Evolutionary conservation across 2,113 vertebrate genomes (phyloP).

Genomic region (Leptobrachium leishanense): DNA sequence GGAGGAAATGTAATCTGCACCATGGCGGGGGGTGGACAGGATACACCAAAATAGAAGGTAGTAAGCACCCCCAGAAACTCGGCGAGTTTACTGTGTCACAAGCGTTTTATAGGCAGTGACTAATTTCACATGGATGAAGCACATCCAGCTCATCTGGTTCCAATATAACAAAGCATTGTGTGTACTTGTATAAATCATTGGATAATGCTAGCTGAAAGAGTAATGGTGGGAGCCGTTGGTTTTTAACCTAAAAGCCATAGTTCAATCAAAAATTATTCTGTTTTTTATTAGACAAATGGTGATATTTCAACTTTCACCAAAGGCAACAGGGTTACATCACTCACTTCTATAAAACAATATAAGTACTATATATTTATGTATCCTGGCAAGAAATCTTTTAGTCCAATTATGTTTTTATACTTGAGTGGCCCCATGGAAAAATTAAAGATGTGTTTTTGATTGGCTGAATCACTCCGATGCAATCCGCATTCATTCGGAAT

Average conservation of each 20-base stretch:
- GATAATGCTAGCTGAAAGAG: neutral
- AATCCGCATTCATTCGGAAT: too few relatives aligned
- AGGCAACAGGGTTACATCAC: too few relatives aligned
- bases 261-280: neutral
- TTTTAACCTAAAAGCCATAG: neutral
- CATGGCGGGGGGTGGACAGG: conserved; percentile 24
- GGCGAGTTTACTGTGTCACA: neutral
- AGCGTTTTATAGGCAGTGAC: neutral
- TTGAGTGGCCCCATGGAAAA: too few relatives aligned
- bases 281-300: neutral
- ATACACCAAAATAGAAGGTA: conserved; percentile 37
- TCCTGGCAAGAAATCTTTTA: too few relatives aligned
- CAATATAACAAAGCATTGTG: neutral
- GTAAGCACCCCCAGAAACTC: conserved; percentile 14
- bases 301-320: too few relatives aligned
- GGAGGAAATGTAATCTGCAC: conserved; percentile 41
- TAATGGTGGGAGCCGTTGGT: neutral
- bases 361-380: too few relatives aligned
- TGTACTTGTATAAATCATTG: neutral
- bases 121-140: neutral
- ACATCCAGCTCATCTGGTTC: neutral
- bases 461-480: too few relatives aligned
- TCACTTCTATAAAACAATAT: too few relatives aligned
- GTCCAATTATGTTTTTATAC: too few relatives aligned
- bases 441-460: too few relatives aligned